Percentiles rank a stretch among this genome's conserved stretches.
Evolutionary conservation across 2,113 vertebrate species (phyloP).

Genomic region (Propithecus coquereli): DNA sequence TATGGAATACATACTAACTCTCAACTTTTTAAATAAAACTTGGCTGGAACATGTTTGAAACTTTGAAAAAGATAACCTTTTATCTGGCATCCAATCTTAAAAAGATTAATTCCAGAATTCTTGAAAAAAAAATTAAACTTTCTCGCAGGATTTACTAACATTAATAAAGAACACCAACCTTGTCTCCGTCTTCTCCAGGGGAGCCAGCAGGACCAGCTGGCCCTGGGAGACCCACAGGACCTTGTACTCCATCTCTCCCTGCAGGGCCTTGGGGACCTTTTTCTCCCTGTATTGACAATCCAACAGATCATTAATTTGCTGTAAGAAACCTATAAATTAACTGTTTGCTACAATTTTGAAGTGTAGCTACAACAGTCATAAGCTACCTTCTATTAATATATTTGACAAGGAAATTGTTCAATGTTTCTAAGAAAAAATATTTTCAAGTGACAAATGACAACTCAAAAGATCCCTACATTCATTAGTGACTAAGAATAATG

Average conservation of each 20-base stretch:
- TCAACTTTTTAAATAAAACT: not conserved
- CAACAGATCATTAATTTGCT: not conserved
- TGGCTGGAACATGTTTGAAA: not conserved
- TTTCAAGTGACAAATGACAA: not conserved
- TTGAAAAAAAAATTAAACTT: not conserved
- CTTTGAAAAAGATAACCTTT: not conserved
- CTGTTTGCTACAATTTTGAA: not conserved
- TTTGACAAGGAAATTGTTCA: not conserved
- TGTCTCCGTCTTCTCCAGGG: slow-evolving; percentile 98
- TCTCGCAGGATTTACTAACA: not conserved
- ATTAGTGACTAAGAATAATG: not conserved
- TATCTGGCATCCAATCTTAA: fast-evolving
- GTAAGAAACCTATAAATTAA: not conserved
- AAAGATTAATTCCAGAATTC: not conserved
- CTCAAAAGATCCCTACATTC: not conserved
- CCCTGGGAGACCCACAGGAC: slow-evolving; percentile 96
- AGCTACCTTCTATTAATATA: not conserved
- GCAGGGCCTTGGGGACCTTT: slow-evolving; percentile 97
- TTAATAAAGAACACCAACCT: slow-evolving; percentile 82
- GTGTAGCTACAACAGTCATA: not conserved
- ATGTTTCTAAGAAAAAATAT: not conserved
- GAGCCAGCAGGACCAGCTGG: slow-evolving; percentile 96
- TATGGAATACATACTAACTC: not conserved
- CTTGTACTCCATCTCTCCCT: slow-evolving; percentile 96
- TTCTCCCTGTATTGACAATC: slow-evolving; percentile 88